Evolutionary conservation across 35 echinoderm and acorn worm species (phyloP).

Genomic region (Anneissia japonica): DNA sequence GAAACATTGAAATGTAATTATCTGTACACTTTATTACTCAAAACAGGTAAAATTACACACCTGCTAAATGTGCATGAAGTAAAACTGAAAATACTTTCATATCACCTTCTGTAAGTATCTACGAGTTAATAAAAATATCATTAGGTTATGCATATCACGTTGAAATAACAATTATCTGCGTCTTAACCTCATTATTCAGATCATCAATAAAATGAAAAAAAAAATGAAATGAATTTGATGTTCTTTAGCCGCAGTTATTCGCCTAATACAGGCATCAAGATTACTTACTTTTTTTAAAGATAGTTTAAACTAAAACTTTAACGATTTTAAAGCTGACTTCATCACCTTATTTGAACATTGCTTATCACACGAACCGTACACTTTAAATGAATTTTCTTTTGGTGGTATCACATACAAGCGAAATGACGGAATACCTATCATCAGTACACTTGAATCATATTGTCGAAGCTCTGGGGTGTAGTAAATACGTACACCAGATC

Average conservation of each 20-base stretch:
- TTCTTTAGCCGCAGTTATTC: no score
- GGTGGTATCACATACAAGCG: background rate
- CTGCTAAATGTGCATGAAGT: background rate
- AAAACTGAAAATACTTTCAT: background rate
- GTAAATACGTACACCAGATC: constrained; percentile 1
- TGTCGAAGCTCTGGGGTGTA: background rate
- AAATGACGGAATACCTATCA: background rate
- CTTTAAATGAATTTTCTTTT: background rate
- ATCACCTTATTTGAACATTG: background rate
- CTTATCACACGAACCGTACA: background rate
- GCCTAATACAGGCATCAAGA: background rate
- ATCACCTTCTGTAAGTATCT: background rate
- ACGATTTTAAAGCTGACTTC: background rate
- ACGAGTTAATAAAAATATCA: background rate
- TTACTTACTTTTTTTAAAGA: background rate
- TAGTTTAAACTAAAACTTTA: background rate
- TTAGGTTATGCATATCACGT: no score
- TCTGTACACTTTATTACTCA: no score
- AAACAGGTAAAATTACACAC: no score
- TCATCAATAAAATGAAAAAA: background rate
- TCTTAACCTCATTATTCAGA: background rate
- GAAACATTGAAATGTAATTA: no score
- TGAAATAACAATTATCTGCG: background rate
- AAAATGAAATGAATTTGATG: background rate
- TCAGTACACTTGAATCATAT: background rate